Evolutionary conservation across 2,888 invertebrate species (phyloP).

Genomic region (Clusia tigrina): DNA sequence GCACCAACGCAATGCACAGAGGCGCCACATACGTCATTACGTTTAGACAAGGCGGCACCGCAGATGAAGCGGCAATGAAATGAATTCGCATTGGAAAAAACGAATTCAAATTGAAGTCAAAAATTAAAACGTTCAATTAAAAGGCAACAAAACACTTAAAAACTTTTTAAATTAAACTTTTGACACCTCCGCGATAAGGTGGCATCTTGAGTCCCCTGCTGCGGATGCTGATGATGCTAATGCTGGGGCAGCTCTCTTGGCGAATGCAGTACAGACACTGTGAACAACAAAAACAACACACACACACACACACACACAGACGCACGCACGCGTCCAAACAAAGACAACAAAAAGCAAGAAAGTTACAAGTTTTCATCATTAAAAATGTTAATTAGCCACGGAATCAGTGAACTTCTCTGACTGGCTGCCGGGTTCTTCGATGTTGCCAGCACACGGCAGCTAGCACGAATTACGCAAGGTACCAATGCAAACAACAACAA

Average conservation of each 20-base stretch:
- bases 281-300: too few species aligned
- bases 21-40: neutral
- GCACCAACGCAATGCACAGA: neutral
- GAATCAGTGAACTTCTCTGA: neutral
- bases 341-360: neutral
- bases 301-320: too few species aligned
- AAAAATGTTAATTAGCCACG: conserved; percentile 62
- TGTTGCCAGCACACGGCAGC: neutral
- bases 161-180: conserved; percentile 21
- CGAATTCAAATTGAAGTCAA: conserved; percentile 8
- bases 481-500: neutral
- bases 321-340: too few species aligned
- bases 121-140: conserved; percentile 16
- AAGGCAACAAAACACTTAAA: conserved; percentile 17
- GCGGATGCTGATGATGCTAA: neutral
- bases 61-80: neutral
- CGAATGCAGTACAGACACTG: too few species aligned
- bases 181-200: conserved; percentile 26
- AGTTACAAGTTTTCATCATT: conserved; percentile 62
- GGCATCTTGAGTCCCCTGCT: neutral
- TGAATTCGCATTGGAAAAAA: neutral
- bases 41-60: neutral
- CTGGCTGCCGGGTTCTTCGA: neutral
- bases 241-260: neutral
- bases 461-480: conserved; percentile 1